Evolutionary conservation across 2,888 invertebrate species (phyloP), one percentile per base, ranked within the genome.

Genomic region (Thecophora atra): DNA sequence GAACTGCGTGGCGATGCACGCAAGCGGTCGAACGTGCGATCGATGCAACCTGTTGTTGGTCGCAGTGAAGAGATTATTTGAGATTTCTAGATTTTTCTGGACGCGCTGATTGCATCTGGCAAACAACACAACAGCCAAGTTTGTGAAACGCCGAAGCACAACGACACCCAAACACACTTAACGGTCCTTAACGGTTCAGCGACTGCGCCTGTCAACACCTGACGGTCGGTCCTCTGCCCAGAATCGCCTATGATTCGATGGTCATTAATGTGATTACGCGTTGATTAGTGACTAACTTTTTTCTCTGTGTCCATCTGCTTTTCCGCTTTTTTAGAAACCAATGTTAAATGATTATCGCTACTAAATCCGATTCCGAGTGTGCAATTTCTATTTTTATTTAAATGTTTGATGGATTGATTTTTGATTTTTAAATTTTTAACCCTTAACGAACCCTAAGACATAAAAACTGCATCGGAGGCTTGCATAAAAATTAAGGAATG

Each of bases 1-100:
- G 68, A 68, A 56, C 68, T 68, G 37, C 58, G 58, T 56, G 17
- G 68, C 42, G 19, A 2, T 37, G 37, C 37, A 37, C 37, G 37
- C 37, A 37, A 37, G 2, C 37, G 56, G 5, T 56, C 56, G 56
- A 19, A 7, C 47, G 47, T 17, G 47, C 47, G 54, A 19, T n/a
- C 54, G 21, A 19, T n/a, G 24, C 58, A 58, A 58, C 58, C 58
- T 58, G 58, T 15, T 58, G 37, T 37, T 37, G 37, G 37, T 37
- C 37, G 58, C 28, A 58, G 26, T 17, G 3, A 15, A 28, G 26
- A 15, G 28, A 26, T 58, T 58, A 58, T 58, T 58, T 6, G 28
- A 58, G 21, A 21, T 4, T 21, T 4, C n/a, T n/a, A n/a, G 28
- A 13, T 58, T 24, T 21, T 26, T 26, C 13, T 58, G 15, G 21